Evolutionary conservation across 2,113 vertebrate genomes (phyloP), one percentile per base, ranked within the genome.

Genomic region (Amblyornis subalaris): DNA sequence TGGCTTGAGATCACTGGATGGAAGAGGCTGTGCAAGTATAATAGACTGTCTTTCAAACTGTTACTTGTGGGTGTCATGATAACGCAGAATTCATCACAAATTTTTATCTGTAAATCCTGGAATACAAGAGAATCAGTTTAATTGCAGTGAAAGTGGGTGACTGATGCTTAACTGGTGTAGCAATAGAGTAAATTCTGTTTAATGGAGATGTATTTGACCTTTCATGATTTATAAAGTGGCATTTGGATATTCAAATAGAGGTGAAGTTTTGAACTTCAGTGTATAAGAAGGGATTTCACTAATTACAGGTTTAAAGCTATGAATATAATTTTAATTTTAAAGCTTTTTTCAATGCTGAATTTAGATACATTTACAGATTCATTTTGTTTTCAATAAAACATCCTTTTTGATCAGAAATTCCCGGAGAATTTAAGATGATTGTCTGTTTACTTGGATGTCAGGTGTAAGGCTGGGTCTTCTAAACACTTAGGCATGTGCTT

Each of bases 381-480:
- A 44, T 13, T 62, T 74, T 92, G 31, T 18, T 61, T 90, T 79
- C 82, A 91, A 55, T 64, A 47, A 92, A 89, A 61, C 0, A 3
- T 50, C 14, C 9, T 85, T 88, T 79, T 55, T 86, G 50, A 95
- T 96, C 74, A 88, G 62, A 86, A 95, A 62, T 83, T 88, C 67
- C 71, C 47, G 12, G 24, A 90, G 51, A 95, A 80, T 86, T 93
- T 90, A 88, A 51, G 71, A 92, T 90, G 88, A 62, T 85, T n/a
- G 0, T 73, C 50, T 94, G 88, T 95, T 95, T 96, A 88, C 79
- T 93, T 88, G 66, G 38, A 83, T 76, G 72, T 83, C 85, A 96
- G 90, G 92, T 58, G 42, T 88, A 61, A 85, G 50, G 10, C 50
- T 76, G 18, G 88, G n/a, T 92, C 74, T 70, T 91, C 75, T 95